Evolutionary conservation across 1,140 invertebrate species (phyloP), one percentile per base, ranked within the genome.

Genomic region (Drosophila kepulauana): DNA sequence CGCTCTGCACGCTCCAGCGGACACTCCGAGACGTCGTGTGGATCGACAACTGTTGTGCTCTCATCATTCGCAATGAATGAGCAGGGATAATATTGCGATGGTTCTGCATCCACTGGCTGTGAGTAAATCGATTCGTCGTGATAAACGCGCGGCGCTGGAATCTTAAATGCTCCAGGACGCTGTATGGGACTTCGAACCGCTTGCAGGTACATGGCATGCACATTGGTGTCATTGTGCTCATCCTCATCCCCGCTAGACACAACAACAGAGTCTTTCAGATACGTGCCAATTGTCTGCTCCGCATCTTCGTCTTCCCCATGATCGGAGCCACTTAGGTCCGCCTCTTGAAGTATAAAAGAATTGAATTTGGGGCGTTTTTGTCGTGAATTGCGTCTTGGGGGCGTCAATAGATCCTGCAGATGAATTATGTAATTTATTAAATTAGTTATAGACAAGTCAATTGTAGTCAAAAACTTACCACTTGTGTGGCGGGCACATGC

Each of bases 181-280:
- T 67, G 56, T 7, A 78, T 33, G 0, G 90, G 91, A 67, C 91
- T 92, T 43, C 92, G 95, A 2, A 94, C 78, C 15, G 94, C 94
- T 69, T 94, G 94, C 16, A 96, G 81, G 85, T 96, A 96, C 69
- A 94, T 93, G 3, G 93, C 94, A 28, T 94, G 91, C 93, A 95
- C 94, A 13, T 82, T 82, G 7, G 91, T 89, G 38, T 68, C 95
- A 93, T 8, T 93, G 70, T 30, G 85, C 35, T 49, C 75, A 35
- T 93, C 88, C n/a, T 93, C 92, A 1, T 94, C 93, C 48, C 93
- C 94, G 51, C 85, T 92, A 11, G 84, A 82, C 6, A 87, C 81
- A 38, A 92, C 77, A 5, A 92, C 75, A 2, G 88, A 88, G 62
- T 92, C 89, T 5, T 81, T 74, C 0, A 90, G 63, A 68, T 91